These are phyloP conservation scores for Syngnathus acus DNA, from an alignment of 2,797 vertebrate genomes.

Conservation along the genomic window DNA sequence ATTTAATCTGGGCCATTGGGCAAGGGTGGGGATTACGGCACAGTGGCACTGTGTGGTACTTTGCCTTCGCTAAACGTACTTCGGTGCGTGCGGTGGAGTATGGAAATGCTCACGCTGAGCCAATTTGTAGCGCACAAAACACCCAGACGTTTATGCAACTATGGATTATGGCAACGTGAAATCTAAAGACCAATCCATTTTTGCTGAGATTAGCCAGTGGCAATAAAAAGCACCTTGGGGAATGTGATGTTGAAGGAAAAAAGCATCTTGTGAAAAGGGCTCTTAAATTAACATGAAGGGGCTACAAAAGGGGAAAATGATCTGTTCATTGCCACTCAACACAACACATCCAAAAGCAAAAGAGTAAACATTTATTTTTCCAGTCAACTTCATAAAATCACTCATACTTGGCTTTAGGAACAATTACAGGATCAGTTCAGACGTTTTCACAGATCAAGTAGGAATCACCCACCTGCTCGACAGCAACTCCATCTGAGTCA, in stretches of 20 bases:
- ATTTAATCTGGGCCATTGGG: constrained; percentile 78
- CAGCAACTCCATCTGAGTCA: not conserved
- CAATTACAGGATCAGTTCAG: not conserved
- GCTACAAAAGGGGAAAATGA: constrained; percentile 61
- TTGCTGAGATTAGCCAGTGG: constrained; percentile 41
- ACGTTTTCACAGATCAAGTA: not conserved
- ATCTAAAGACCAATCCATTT: constrained; percentile 46
- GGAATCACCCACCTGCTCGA: not conserved
- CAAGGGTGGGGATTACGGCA: constrained; percentile 70
- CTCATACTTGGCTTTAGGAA: not conserved
- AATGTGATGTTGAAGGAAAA: constrained; percentile 21
- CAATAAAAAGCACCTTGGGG: constrained; percentile 39
- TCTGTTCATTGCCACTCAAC: constrained; percentile 54
- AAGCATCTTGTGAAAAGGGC: constrained; percentile 39
- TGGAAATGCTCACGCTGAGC: constrained; percentile 24
- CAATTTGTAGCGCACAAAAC: constrained; percentile 25
- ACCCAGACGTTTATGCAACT: constrained; percentile 6
- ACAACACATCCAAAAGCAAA: constrained; percentile 23
- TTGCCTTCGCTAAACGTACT: constrained; percentile 52
- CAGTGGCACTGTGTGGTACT: constrained; percentile 58
- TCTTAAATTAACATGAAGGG: constrained; percentile 28
- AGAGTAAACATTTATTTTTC: not conserved
- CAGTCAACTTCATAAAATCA: too few relatives aligned
- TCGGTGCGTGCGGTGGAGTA: constrained; percentile 10
- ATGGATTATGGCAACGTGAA: constrained; percentile 35